Evolutionary conservation across 1,140 invertebrate species (phyloP).

Genomic region (Hylaeus volcanicus): DNA sequence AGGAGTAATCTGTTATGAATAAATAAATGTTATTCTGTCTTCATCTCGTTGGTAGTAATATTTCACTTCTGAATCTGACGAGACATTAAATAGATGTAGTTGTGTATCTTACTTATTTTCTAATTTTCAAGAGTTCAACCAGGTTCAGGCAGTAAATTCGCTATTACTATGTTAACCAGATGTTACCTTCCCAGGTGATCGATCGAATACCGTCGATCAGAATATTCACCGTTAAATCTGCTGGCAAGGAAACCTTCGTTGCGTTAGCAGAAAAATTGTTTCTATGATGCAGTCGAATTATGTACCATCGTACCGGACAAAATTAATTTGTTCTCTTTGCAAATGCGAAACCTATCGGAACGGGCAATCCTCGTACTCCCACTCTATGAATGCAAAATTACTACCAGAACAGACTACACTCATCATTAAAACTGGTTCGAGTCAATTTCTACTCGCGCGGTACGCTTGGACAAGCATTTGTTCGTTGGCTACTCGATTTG

Average conservation of each 20-base stretch:
- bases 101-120: too few species aligned
- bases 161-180: too few species aligned
- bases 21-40: too few species aligned
- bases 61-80: too few species aligned
- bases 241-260: background rate
- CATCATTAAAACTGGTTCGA: slow-evolving; percentile 63
- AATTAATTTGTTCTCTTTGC: slow-evolving; percentile 47
- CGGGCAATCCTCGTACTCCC: slow-evolving; percentile 59
- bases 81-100: too few species aligned
- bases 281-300: background rate
- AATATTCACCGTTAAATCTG: background rate
- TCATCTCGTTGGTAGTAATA: too few species aligned
- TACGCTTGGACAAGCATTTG: slow-evolving; percentile 42
- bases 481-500: slow-evolving; percentile 54
- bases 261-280: background rate
- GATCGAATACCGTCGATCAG: too few species aligned
- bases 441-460: slow-evolving; percentile 57
- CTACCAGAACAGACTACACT: slow-evolving; percentile 43
- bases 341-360: slow-evolving; percentile 40
- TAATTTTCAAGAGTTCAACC: too few species aligned
- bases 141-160: too few species aligned
- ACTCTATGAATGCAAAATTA: slow-evolving; percentile 73
- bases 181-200: too few species aligned
- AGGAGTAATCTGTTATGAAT: too few species aligned
- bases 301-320: background rate